Percentiles rank a stretch among this genome's conserved stretches.
phyloP scores from a whole-genome alignment of 1,140 invertebrate genomes.

The Gryon sp. region DNA sequence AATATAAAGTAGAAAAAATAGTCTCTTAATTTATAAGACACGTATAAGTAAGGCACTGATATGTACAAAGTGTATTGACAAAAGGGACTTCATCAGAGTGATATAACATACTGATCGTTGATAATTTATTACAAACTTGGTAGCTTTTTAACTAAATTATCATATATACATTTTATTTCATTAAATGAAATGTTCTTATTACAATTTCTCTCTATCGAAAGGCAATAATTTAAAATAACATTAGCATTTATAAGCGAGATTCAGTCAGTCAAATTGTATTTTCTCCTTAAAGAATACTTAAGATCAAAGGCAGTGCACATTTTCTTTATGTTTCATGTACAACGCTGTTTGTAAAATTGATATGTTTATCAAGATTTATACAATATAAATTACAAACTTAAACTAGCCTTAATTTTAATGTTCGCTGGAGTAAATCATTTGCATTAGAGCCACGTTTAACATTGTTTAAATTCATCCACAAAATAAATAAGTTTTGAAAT shows the following conservation, averaged over 20 bases:
- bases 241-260: too few relatives aligned
- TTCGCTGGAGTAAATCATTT: background rate
- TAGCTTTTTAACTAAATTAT: too few relatives aligned
- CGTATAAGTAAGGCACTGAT: slow-evolving; percentile 71
- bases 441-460: slow-evolving; percentile 12
- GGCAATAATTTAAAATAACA: too few relatives aligned
- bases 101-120: too few relatives aligned
- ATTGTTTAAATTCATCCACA: slow-evolving; percentile 2
- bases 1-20: slow-evolving; percentile 74
- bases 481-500: slow-evolving; percentile 3
- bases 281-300: too few relatives aligned
- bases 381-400: slow-evolving; percentile 17
- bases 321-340: slow-evolving; percentile 10
- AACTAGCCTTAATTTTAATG: background rate
- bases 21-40: slow-evolving; percentile 59
- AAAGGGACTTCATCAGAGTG: background rate
- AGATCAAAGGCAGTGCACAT: too few relatives aligned
- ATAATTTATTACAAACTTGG: too few relatives aligned
- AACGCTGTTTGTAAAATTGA: slow-evolving; percentile 10
- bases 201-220: too few relatives aligned
- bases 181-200: too few relatives aligned
- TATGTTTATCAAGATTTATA: slow-evolving; percentile 25
- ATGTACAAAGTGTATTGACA: slow-evolving; percentile 65
- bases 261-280: too few relatives aligned
- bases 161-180: too few relatives aligned